Evolutionary conservation across 2,888 invertebrate genomes (phyloP), one percentile per base, ranked within the genome.

Genomic region (Spilosoma lubricipeda): DNA sequence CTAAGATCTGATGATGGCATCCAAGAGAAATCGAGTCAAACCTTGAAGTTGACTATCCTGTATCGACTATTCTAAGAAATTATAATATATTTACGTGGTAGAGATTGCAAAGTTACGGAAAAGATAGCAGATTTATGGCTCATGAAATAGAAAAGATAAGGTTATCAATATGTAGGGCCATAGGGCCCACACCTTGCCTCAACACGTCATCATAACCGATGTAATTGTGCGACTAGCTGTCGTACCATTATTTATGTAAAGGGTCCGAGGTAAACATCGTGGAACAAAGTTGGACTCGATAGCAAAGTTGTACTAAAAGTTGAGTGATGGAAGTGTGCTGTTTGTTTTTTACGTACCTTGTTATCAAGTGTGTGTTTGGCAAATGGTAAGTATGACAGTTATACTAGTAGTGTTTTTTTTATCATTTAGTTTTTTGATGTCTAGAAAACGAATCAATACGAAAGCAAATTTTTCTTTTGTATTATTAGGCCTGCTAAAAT

Each of bases 11-110:
- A n/a, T n/a, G n/a, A n/a, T n/a, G n/a, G n/a, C n/a, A n/a, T n/a
- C n/a, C n/a, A n/a, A n/a, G n/a, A n/a, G n/a, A n/a, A n/a, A n/a
- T n/a, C n/a, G n/a, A n/a, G n/a, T n/a, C n/a, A n/a, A n/a, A n/a
- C n/a, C n/a, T n/a, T n/a, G n/a, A n/a, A n/a, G n/a, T n/a, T n/a
- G 63, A 68, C 33, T 72, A 80, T 80, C 80, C 78, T 59, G 72
- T 11, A 0, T 4, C 39, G 13, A 30, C 33, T 42, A 72, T 42
- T 82, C 79, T 68, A 56, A 67, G 74, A 56, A 18, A 65, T 73
- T 77, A 83, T 81, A 75, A 83, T 72, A 80, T 75, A 83, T 76
- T 80, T 73, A 80, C 74, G 72, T 71, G 74, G 80, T 68, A 77
- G 70, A 74, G 72, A 77, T 77, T 78, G 77, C 78, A 74, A 77